Conservation (phyloP, 2,797 vertebrate genomes). For the Orientallactaga sibirica region DNA sequence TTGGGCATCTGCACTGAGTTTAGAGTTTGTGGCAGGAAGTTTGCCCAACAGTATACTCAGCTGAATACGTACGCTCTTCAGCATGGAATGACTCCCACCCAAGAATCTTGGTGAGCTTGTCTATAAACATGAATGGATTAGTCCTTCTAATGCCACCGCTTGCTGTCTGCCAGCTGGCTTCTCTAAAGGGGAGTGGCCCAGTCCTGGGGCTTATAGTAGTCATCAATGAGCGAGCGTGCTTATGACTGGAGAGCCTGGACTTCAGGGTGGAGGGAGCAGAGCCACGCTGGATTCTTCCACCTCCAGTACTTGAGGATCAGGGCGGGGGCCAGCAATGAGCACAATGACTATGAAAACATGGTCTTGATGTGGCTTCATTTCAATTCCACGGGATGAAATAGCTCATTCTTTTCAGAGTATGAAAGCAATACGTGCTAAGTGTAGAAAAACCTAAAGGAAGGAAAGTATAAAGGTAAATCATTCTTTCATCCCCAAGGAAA, state of each 20-base stretch:
- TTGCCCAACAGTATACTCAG: constrained; percentile 79
- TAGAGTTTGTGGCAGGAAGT: constrained; percentile 77
- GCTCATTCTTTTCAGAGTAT: background rate
- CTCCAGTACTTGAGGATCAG: background rate
- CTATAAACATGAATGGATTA: constrained; percentile 79
- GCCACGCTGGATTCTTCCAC: background rate
- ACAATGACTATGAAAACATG: background rate
- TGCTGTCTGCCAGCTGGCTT: constrained; percentile 70
- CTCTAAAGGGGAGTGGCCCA: constrained; percentile 71
- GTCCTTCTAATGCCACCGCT: background rate
- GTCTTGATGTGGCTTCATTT: background rate
- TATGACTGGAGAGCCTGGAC: background rate
- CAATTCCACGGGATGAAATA: background rate
- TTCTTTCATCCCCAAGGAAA: constrained; percentile 45
- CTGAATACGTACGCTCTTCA: constrained; percentile 69
- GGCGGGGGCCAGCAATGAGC: background rate
- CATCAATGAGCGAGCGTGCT: constrained; percentile 26
- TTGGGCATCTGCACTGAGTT: constrained; percentile 82
- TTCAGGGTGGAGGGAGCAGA: background rate
- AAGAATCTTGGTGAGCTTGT: constrained; percentile 67
- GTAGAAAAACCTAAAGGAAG: constrained; percentile 7
- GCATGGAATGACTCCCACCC: constrained; percentile 55
- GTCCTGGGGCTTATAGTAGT: constrained; percentile 51
- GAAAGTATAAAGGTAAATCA: constrained; percentile 7
- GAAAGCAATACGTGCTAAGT: constrained; percentile 31